Conservation (phyloP, 2,888 invertebrate species). For the Drosophila leonis region DNA sequence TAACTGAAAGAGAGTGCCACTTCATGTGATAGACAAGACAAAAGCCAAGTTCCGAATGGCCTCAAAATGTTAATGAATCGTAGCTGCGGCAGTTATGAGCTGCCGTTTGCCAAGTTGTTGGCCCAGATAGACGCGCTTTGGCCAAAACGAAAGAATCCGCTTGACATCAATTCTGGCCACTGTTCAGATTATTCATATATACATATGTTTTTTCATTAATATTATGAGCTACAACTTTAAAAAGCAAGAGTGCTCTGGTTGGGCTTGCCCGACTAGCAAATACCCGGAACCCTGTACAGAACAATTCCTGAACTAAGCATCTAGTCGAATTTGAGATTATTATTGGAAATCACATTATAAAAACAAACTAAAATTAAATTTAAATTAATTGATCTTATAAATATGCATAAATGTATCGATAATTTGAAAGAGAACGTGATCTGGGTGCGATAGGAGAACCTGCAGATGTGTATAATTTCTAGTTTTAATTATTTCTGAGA, state of each 20-base stretch:
- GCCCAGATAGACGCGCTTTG: conserved; percentile 38
- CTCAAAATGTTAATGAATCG: conserved; percentile 51
- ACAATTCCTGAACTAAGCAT: background rate
- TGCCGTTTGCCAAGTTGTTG: conserved; percentile 39
- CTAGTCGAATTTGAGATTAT: background rate
- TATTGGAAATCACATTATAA: background rate
- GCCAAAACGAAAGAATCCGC: conserved; percentile 50
- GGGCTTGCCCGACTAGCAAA: background rate
- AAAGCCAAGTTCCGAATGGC: conserved; percentile 18
- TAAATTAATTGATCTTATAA: too few species aligned
- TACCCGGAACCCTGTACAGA: background rate
- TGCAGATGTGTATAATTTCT: background rate
- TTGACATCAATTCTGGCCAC: conserved; percentile 55
- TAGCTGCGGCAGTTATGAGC: conserved; percentile 44
- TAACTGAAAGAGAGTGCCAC: conserved; percentile 19
- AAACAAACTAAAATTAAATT: background rate
- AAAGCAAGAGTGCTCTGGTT: conserved; percentile 1
- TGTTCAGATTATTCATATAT: conserved; percentile 25
- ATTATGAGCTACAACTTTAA: conserved; percentile 6
- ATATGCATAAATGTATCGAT: too few species aligned
- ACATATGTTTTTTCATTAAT: conserved; percentile 40
- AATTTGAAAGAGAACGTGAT: too few species aligned
- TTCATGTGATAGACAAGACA: conserved; percentile 24
- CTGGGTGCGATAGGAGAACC: too few species aligned
- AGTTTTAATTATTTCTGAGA: too few species aligned